phyloP scores from a whole-genome alignment of 37 sponge, comb jelly and placozoan genomes.

The Bolinopsis microptera region DNA sequence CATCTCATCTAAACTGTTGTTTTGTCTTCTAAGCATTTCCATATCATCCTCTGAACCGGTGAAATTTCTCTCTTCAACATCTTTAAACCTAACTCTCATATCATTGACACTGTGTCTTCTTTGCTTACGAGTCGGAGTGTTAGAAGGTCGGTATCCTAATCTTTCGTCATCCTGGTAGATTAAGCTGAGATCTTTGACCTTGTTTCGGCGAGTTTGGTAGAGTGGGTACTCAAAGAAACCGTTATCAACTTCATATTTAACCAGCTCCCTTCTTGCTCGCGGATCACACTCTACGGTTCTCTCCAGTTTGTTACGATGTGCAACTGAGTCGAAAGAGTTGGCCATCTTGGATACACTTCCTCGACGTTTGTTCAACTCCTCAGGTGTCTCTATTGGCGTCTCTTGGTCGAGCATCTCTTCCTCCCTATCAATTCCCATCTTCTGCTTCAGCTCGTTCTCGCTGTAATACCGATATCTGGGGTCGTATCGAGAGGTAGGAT shows the following conservation, averaged over 20 bases:
- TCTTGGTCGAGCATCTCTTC: not conserved
- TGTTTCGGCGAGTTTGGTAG: not conserved
- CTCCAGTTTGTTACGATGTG: not conserved
- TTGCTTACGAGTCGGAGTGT: not conserved
- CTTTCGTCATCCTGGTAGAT: not conserved
- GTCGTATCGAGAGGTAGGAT: not conserved
- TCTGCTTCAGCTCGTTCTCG: not conserved
- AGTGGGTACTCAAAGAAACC: not conserved
- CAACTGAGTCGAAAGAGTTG: not conserved
- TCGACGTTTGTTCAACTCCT: slow-evolving; percentile 19
- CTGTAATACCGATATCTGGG: slow-evolving; percentile 26
- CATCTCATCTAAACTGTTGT: not conserved
- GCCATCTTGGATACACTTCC: slow-evolving; percentile 9
- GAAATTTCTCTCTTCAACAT: not conserved
- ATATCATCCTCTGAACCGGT: not conserved
- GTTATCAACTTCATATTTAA: not conserved
- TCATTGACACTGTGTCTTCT: not conserved
- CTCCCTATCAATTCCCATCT: not conserved
- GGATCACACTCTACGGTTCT: not conserved
- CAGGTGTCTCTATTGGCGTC: not conserved
- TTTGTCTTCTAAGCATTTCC: not conserved
- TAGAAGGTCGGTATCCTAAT: not conserved
- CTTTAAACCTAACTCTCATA: not conserved
- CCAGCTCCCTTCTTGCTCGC: not conserved
- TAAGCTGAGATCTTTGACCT: not conserved